A percentile compares a stretch with the other conserved stretches of the same genome.
These are phyloP conservation scores for Nasua narica DNA, from an alignment of 2,797 vertebrate species.

Conservation along the genomic window DNA sequence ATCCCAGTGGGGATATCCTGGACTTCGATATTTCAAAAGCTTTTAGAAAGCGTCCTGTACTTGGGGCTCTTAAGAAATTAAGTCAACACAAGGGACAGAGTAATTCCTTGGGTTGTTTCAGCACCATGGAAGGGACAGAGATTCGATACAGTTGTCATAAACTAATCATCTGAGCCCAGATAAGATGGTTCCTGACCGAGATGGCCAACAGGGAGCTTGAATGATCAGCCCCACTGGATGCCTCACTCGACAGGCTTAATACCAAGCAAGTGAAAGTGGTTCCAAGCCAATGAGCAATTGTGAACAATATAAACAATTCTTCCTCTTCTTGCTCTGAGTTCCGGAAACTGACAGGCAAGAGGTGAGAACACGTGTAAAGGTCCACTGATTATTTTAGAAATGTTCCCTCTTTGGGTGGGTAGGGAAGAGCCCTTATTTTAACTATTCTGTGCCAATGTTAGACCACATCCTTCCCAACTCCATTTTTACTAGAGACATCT, in stretches of 20 bases:
- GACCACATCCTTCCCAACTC: not conserved
- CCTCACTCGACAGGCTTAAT: not conserved
- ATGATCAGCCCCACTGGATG: not conserved
- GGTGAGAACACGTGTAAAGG: not conserved
- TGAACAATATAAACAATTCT: not conserved
- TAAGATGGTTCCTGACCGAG: not conserved
- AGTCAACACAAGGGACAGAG: not conserved
- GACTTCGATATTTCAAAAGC: conserved; percentile 51
- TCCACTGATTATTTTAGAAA: not conserved
- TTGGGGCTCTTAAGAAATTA: conserved; percentile 42
- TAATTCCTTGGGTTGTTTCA: not conserved
- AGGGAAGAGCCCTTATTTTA: not conserved
- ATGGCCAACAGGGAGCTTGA: not conserved
- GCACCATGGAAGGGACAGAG: not conserved
- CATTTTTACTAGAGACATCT: not conserved
- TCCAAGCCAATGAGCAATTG: not conserved
- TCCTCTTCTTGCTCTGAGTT: not conserved
- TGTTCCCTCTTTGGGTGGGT: not conserved
- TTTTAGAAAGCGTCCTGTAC: conserved; percentile 17
- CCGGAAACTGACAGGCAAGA: not conserved
- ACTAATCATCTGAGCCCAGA: not conserved
- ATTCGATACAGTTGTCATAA: not conserved
- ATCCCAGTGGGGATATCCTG: not conserved
- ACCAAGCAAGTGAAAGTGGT: not conserved
- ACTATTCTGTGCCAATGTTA: not conserved